Conservation (phyloP, 23 tunicate genomes). For the Phallusia fumigata region DNA sequence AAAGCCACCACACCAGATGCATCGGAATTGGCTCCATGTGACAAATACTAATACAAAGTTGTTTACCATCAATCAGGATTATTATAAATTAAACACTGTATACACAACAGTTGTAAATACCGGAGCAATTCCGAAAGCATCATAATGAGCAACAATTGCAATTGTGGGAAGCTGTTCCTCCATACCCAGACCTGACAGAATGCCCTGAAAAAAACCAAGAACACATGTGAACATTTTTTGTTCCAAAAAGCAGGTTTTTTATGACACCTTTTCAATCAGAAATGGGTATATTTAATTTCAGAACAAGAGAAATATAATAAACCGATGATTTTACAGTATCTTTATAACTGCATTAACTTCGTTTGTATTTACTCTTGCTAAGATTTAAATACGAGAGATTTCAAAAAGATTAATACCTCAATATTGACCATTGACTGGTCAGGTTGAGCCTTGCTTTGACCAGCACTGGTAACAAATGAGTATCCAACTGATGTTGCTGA, state of each 20-base stretch:
- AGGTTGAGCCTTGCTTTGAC: slow-evolving; percentile 58
- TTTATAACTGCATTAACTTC: background rate
- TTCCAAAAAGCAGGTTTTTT: no score
- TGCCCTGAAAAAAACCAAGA: slow-evolving; percentile 71
- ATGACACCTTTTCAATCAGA: no score
- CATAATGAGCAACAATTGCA: slow-evolving; percentile 90
- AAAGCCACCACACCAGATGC: slow-evolving; percentile 89
- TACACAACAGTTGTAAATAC: slow-evolving; percentile 28
- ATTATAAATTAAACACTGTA: no score
- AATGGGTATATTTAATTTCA: no score
- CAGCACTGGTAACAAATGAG: slow-evolving; percentile 47
- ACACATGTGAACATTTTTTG: no score
- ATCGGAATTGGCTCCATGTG: slow-evolving; percentile 88
- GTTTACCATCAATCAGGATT: no score
- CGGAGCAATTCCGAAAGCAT: slow-evolving; percentile 86
- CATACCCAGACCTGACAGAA: slow-evolving; percentile 64
- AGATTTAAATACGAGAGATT: background rate
- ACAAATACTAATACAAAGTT: slow-evolving; percentile 63
- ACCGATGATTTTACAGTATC: no score
- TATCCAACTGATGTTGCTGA: slow-evolving; percentile 85
- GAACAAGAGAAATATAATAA: no score
- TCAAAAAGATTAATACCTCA: slow-evolving; percentile 37
- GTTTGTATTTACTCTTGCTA: background rate
- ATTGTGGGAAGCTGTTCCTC: slow-evolving; percentile 87
- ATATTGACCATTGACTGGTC: slow-evolving; percentile 73